These are phyloP conservation scores for Hemicordylus capensis DNA, from an alignment of 2,113 vertebrate genomes.

Conservation along the genomic window DNA sequence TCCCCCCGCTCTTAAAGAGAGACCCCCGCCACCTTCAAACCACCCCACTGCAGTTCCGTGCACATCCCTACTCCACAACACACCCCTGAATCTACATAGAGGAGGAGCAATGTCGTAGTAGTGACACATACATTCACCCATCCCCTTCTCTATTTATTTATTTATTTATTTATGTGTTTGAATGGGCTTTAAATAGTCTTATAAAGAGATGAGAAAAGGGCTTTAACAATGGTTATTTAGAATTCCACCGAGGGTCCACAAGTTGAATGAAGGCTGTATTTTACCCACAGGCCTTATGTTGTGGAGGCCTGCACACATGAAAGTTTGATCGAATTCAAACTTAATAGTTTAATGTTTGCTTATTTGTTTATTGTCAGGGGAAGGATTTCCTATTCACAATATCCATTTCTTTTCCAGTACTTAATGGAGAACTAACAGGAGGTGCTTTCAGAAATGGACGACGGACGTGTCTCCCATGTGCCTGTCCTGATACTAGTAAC, in stretches of 20 bases:
- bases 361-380: background rate
- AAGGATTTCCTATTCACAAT: conserved; percentile 28
- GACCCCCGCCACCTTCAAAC: no score
- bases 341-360: background rate
- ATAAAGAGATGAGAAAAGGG: background rate
- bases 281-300: background rate
- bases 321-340: background rate
- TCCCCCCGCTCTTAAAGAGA: no score
- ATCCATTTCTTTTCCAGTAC: conserved; percentile 78
- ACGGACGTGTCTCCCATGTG: conserved; percentile 90
- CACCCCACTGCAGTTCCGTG: no score
- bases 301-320: background rate
- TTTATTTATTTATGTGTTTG: no score
- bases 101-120: background rate
- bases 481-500: conserved; percentile 95
- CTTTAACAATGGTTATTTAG: background rate
- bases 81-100: background rate
- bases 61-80: no score
- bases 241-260: background rate
- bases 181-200: background rate
- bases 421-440: conserved; percentile 93
- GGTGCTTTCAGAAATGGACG: conserved; percentile 93
- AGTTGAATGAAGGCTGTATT: background rate
- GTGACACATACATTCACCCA: background rate
- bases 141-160: background rate